Evolutionary conservation across 2,797 vertebrate genomes (phyloP).

Genomic region (Heterohyrax brucei): DNA sequence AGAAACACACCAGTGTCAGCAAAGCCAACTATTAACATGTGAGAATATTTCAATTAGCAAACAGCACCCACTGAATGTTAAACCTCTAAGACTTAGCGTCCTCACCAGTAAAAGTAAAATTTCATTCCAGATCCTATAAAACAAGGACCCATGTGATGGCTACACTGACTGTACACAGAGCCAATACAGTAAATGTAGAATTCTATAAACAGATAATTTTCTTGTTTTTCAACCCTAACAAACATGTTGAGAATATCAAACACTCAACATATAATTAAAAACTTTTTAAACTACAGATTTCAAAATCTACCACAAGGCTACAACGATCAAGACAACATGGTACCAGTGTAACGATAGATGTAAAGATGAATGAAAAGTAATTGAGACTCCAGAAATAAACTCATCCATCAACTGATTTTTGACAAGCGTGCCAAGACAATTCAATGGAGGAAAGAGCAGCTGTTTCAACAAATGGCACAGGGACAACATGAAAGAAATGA

Average conservation of each 20-base stretch:
- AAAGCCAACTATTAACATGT: not conserved
- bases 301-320: not conserved
- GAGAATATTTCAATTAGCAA: not conserved
- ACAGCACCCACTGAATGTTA: not conserved
- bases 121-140: not conserved
- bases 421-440: not conserved
- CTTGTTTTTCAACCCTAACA: not conserved
- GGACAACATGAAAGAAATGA: too few species aligned
- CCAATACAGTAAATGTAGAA: not conserved
- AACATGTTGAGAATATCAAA: slow-evolving; percentile 20
- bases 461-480: not conserved
- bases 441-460: not conserved
- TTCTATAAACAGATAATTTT: not conserved
- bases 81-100: not conserved
- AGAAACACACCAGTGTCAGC: not conserved
- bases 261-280: not conserved
- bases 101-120: not conserved
- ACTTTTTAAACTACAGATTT: not conserved
- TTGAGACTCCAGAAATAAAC: not conserved
- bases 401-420: not conserved
- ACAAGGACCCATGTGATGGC: not conserved
- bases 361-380: too few species aligned
- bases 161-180: not conserved
- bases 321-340: too few species aligned
- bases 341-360: too few species aligned